These are phyloP conservation scores for Trichonephila inaurata DNA, from an alignment of 1,140 invertebrate species.

Conservation along the genomic window DNA sequence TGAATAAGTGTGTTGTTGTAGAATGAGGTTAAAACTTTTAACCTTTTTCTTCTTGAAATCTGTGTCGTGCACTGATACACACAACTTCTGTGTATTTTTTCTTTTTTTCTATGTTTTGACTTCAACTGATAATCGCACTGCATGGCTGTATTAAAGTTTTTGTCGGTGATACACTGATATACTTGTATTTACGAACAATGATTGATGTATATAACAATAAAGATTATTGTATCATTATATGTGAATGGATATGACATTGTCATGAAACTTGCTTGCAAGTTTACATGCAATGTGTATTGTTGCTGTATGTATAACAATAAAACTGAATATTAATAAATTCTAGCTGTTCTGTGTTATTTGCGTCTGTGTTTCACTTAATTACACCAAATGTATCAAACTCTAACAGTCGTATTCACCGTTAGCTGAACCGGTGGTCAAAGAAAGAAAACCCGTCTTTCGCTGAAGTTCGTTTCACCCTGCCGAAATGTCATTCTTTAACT, in stretches of 20 bases:
- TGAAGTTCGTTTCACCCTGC: no score
- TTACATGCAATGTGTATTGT: conserved; percentile 70
- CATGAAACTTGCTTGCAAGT: conserved; percentile 54
- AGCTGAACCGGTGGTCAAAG: no score
- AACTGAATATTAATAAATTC: conserved; percentile 39
- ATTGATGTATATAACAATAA: conserved; percentile 34
- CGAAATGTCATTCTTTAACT: no score
- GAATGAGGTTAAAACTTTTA: no score
- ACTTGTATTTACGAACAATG: conserved; percentile 49
- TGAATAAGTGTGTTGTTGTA: not conserved
- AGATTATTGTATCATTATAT: conserved; percentile 35
- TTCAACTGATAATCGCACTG: not conserved
- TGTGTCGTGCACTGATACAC: not conserved
- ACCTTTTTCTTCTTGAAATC: not conserved
- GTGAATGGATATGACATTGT: conserved; percentile 49
- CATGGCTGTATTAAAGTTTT: not conserved
- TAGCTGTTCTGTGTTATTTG: conserved; percentile 22
- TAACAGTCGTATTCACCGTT: no score
- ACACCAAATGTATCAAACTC: not conserved
- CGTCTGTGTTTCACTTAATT: not conserved
- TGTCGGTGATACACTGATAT: conserved; percentile 24
- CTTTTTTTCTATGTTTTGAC: not conserved
- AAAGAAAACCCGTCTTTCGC: no score
- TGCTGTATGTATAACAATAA: conserved; percentile 69
- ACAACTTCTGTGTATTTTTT: not conserved